Percentiles rank a stretch among this genome's conserved stretches.
phyloP scores from a whole-genome alignment of 2,797 vertebrate species.

The Alectoris magna region DNA sequence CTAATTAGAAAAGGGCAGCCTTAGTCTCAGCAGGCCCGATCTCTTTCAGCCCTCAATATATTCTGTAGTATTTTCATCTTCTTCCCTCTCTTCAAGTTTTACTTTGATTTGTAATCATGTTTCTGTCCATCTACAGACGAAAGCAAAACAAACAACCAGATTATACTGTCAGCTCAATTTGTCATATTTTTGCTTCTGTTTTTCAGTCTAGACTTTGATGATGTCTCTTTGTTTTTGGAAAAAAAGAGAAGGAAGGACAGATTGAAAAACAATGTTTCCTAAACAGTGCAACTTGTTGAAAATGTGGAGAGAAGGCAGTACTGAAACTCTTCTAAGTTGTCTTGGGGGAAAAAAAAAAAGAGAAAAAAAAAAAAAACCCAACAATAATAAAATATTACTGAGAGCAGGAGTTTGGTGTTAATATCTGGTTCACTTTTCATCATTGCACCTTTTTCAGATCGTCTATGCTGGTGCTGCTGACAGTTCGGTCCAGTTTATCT shows the following conservation, averaged over 20 bases:
- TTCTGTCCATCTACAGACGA: neutral
- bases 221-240: neutral
- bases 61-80: neutral
- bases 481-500: slow-evolving; percentile 94
- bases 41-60: neutral
- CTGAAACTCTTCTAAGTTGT: neutral
- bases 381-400: no score
- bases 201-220: neutral
- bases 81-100: neutral
- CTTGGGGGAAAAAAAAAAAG: neutral
- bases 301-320: neutral
- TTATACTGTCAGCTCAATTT: neutral
- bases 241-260: neutral
- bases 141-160: slow-evolving; percentile 7
- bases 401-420: no score
- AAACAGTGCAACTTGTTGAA: neutral
- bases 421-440: neutral
- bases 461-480: slow-evolving; percentile 82
- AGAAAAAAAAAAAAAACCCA: neutral
- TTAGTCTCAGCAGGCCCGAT: neutral
- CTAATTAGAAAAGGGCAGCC: slow-evolving; percentile 56
- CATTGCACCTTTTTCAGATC: slow-evolving; percentile 80
- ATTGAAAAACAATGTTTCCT: neutral
- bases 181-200: neutral
- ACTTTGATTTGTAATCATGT: neutral